phyloP scores from a whole-genome alignment of 2,888 invertebrate genomes.

The Elmis aenea region DNA sequence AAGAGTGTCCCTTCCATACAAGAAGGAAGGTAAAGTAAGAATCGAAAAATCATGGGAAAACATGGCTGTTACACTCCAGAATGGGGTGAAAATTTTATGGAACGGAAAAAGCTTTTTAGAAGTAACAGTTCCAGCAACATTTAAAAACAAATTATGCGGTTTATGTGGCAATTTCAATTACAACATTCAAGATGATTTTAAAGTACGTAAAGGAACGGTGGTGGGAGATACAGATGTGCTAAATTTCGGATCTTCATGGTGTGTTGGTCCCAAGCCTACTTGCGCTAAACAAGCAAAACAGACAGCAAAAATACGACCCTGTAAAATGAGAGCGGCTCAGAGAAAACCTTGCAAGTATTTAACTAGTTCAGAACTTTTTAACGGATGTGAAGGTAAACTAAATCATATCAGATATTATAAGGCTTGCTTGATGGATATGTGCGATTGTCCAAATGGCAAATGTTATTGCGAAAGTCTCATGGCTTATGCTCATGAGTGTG shows the following conservation, averaged over 20 bases:
- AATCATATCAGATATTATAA: conserved; percentile 79
- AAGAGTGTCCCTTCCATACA: conserved; percentile 66
- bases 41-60: conserved; percentile 64
- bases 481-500: conserved; percentile 85
- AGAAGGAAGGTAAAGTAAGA: conserved; percentile 52
- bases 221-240: conserved; percentile 59
- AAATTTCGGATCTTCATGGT: conserved; percentile 86
- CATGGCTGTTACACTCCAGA: conserved; percentile 60
- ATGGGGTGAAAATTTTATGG: conserved; percentile 85
- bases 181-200: conserved; percentile 77
- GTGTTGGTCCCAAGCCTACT: conserved; percentile 73
- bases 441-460: conserved; percentile 73
- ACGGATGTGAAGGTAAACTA: conserved; percentile 72
- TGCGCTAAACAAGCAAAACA: conserved; percentile 56
- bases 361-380: conserved; percentile 55
- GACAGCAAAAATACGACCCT: conserved; percentile 43
- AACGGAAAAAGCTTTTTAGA: conserved; percentile 91
- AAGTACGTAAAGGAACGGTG: conserved; percentile 59
- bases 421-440: conserved; percentile 80
- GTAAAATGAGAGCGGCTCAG: conserved; percentile 37
- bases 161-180: conserved; percentile 94
- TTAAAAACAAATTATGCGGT: conserved; percentile 77
- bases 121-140: conserved; percentile 69
- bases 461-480: conserved; percentile 89
- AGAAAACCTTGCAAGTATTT: conserved; percentile 35